Percentiles rank a stretch among this genome's conserved stretches.
Evolutionary conservation across 2,888 invertebrate genomes (phyloP).

Genomic region (Heliconius sara): DNA sequence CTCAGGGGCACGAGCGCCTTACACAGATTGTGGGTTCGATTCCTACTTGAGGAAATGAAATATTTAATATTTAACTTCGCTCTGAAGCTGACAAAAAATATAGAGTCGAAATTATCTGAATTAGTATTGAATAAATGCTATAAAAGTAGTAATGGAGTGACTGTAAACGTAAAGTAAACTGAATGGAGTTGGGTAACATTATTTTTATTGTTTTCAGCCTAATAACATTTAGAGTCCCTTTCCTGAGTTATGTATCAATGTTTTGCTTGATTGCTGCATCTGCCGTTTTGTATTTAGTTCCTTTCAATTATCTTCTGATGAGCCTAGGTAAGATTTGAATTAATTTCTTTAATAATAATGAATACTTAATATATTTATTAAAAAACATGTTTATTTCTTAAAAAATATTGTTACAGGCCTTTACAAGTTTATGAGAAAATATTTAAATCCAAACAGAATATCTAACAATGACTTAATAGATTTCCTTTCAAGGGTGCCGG

Average conservation of each 20-base stretch:
- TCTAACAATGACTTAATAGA: slow-evolving; percentile 75
- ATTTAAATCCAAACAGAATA: slow-evolving; percentile 66
- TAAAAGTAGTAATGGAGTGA: not conserved
- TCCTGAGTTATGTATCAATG: slow-evolving; percentile 69
- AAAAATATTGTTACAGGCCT: slow-evolving; percentile 60
- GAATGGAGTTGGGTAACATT: not conserved
- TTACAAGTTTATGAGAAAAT: slow-evolving; percentile 73
- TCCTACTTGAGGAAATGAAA: no score
- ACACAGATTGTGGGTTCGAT: no score
- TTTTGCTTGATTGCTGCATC: slow-evolving; percentile 59
- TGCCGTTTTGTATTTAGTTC: slow-evolving; percentile 62
- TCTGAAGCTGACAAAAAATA: no score
- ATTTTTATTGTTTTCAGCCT: slow-evolving; percentile 63
- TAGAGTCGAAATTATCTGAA: not conserved
- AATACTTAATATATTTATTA: not conserved
- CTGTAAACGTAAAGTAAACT: no score
- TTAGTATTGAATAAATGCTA: not conserved
- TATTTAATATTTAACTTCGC: no score
- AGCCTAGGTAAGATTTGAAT: slow-evolving; percentile 63
- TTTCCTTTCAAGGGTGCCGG: slow-evolving; percentile 73
- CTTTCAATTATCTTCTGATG: slow-evolving; percentile 72
- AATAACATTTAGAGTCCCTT: slow-evolving; percentile 72
- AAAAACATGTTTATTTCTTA: not conserved
- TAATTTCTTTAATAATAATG: not conserved
- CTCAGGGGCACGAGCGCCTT: no score